Percentiles rank a stretch among this genome's conserved stretches.
Evolutionary conservation across 2,797 vertebrate genomes (phyloP).

Genomic region (Ispidina lecontei): DNA sequence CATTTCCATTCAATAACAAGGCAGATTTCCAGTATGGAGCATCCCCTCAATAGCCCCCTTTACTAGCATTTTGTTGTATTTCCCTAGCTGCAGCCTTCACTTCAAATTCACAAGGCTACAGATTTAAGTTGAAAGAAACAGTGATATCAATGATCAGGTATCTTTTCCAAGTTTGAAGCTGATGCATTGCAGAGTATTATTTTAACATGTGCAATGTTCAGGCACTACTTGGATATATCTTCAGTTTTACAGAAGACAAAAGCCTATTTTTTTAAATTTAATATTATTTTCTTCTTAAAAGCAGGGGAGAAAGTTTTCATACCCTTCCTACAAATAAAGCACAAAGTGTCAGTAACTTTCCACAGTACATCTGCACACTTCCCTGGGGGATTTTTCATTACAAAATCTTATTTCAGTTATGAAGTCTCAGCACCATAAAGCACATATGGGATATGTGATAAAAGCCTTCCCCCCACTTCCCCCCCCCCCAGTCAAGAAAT

Average conservation of each 20-base stretch:
- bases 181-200: neutral
- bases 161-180: neutral
- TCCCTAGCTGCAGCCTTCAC: neutral
- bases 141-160: neutral
- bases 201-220: neutral
- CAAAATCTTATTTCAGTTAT: conserved; percentile 44
- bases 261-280: neutral
- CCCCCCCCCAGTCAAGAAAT: neutral
- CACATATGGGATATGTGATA: conserved; percentile 23
- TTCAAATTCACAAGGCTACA: neutral
- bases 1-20: conserved; percentile 61
- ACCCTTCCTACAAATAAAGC: conserved; percentile 9
- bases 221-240: neutral
- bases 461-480: neutral
- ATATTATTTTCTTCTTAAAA: neutral
- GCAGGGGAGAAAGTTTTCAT: neutral
- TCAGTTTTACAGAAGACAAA: neutral
- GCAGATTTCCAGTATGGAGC: conserved; percentile 23
- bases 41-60: neutral
- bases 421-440: conserved; percentile 21
- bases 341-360: conserved; percentile 20
- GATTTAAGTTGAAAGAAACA: neutral
- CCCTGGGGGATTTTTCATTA: conserved; percentile 30
- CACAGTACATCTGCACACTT: neutral
- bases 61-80: neutral